A percentile compares a stretch with the other conserved stretches of the same genome.
Evolutionary conservation across 37 sponge, comb jelly and placozoan species (phyloP).

Genomic region (Beroe ovata): DNA sequence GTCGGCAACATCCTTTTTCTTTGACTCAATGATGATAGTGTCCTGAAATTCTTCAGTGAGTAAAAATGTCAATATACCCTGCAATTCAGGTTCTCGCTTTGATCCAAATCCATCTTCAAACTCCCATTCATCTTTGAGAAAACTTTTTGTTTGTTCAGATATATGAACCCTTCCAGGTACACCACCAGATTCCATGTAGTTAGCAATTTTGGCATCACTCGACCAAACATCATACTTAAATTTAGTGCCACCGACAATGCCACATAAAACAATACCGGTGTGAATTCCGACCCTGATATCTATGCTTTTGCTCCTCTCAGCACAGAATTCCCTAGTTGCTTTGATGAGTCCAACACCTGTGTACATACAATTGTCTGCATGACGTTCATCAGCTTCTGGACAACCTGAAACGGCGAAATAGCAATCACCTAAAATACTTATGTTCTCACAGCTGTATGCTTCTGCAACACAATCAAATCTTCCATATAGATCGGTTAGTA

Average conservation of each 20-base stretch:
- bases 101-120: conserved; percentile 48
- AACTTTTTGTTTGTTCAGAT: conserved; percentile 25
- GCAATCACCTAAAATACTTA: conserved; percentile 53
- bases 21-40: not conserved
- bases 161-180: conserved; percentile 49
- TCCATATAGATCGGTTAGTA: conserved; percentile 38
- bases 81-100: conserved; percentile 6
- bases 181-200: conserved; percentile 67
- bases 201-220: conserved; percentile 49
- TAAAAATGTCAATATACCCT: conserved; percentile 6
- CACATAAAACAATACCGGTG: conserved; percentile 67
- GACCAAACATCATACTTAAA: conserved; percentile 68
- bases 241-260: conserved; percentile 66
- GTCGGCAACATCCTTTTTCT: conserved; percentile 12
- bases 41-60: conserved; percentile 39
- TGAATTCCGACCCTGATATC: conserved; percentile 66
- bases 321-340: conserved; percentile 58
- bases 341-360: conserved; percentile 61
- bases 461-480: conserved; percentile 58
- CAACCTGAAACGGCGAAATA: conserved; percentile 62
- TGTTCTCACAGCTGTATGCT: conserved; percentile 59
- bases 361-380: conserved; percentile 64
- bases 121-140: conserved; percentile 25
- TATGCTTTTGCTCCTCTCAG: conserved; percentile 18
- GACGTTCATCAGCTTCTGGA: conserved; percentile 64